Evolutionary conservation across 2,113 vertebrate species (phyloP), one percentile per base, ranked within the genome.

Genomic region (Pseudonaja textilis): DNA sequence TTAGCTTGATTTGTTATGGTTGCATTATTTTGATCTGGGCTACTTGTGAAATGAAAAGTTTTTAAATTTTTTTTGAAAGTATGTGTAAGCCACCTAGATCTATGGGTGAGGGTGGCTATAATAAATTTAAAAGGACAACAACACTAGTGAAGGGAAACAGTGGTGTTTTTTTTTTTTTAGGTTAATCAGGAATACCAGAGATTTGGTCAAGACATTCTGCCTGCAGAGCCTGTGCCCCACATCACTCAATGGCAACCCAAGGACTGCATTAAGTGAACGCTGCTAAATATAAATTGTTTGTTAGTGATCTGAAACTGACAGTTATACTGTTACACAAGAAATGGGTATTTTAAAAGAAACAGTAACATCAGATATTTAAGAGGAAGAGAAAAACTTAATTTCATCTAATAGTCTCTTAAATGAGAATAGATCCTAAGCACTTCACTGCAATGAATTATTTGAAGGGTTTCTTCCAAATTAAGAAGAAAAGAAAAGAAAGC

Each of bases 391-490:
- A 91, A 91, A 87, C 87, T n/a, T 85, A 87, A 92, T 93, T 91
- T 88, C 23, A 95, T 25, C 47, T 90, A 91, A 88, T 55, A 92
- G 85, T 7, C 25, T 87, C 90, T 90, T 87, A 87, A 94, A 95
- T 22, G 94, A 93, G 94, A 57, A 87, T 93, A 29, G 42, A 87
- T 93, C 5, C 0, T 92, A 95, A 94, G 90, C 93, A 45, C 91
- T n/a, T 85, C 1, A 1, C 86, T 87, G 92, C 69, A 89, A 93
- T 93, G 29, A 93, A 56, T n/a, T 90, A 56, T 92, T 95, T 93
- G 8, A 94, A 96, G 94, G 91, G 93, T 1, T 87, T 87, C 93
- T 92, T 0, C 18, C 90, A 81, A 90, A 81, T 81, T 39, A 81
- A 39, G 61, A 59, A 59, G 23, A 57, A 57, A 59, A 61, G 23